Evolutionary conservation across 2,113 vertebrate species (phyloP), one percentile per base, ranked within the genome.

Genomic region (Ceuthmochares aereus): DNA sequence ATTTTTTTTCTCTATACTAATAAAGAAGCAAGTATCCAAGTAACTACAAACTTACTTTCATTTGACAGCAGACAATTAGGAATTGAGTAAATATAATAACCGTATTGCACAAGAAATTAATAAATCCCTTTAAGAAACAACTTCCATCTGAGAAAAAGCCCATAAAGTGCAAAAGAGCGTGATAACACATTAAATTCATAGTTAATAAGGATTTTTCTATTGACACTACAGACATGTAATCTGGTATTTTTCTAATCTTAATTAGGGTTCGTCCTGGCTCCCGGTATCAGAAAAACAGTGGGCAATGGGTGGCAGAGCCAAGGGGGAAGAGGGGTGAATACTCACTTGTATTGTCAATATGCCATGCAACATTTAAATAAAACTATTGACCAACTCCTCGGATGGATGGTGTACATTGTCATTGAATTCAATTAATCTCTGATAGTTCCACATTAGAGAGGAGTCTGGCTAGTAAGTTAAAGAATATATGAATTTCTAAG

Each of bases 301-400:
- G 1, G 4, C 43, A 45, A 14, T 45, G 4, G 8, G 6, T 23
- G 22, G 21, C 21, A 17, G 16, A 62, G 5, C 2, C 20, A 73
- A 12, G 23, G 3, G 9, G 4, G 13, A 76, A 68, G 11, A 37
- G 10, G 4, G 5, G 2, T 36, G 4, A 84, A 58, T 17, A 45
- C 6, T 47, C 47, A 15, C 17, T 84, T 62, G 20, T 22, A 66
- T 14, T 47, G 47, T 14, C 26, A 77, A 5, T 30, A 66, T 18
- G 29, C 29, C 29, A 21, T 2, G 4, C 36, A 85, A 54, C 14
- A 14, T 29, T 29, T 15, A 7, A 26, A 34, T 25, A 36, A 73
- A 91, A 55, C 42, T 51, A 37, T 19, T 0, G 0, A 70, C 62
- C 47, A 75, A 1, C 36, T 78, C 70, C 22, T 47, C 0, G 4